These are phyloP conservation scores for Stegostoma tigrinum DNA, from an alignment of 2,113 vertebrate genomes.

Conservation along the genomic window DNA sequence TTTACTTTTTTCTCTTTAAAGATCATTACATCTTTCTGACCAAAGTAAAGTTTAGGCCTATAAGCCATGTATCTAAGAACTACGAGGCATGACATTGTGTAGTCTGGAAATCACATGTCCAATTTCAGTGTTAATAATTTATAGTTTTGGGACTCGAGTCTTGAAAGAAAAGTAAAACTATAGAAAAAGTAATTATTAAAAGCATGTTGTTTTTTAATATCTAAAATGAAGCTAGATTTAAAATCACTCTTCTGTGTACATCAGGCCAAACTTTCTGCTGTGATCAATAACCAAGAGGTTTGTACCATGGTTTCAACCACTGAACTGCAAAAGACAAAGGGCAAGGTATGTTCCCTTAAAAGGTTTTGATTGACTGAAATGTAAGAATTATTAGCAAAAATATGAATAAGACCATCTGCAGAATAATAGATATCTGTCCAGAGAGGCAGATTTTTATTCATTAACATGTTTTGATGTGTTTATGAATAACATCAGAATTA, in stretches of 20 bases:
- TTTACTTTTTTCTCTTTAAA: background rate
- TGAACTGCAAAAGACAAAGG: constrained; percentile 77
- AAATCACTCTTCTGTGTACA: background rate
- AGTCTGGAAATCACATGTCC: background rate
- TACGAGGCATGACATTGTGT: background rate
- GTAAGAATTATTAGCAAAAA: background rate
- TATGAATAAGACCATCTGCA: background rate
- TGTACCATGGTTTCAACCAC: constrained; percentile 74
- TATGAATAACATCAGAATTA: background rate
- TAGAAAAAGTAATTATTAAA: background rate
- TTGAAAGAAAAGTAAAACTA: background rate
- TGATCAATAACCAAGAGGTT: constrained; percentile 65
- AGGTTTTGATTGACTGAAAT: background rate
- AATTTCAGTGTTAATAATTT: background rate
- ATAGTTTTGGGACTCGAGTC: background rate
- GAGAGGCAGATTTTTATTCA: background rate
- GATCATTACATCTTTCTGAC: background rate
- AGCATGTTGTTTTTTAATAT: background rate
- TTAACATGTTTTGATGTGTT: background rate
- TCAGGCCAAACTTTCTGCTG: constrained; percentile 69
- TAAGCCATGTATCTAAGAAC: background rate
- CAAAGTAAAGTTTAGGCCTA: background rate
- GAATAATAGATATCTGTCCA: background rate
- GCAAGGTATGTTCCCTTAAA: constrained; percentile 57
- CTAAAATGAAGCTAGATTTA: background rate